These are phyloP conservation scores for Mormyrops attenuatus DNA, from an alignment of 2,797 vertebrate species.

Conservation along the genomic window DNA sequence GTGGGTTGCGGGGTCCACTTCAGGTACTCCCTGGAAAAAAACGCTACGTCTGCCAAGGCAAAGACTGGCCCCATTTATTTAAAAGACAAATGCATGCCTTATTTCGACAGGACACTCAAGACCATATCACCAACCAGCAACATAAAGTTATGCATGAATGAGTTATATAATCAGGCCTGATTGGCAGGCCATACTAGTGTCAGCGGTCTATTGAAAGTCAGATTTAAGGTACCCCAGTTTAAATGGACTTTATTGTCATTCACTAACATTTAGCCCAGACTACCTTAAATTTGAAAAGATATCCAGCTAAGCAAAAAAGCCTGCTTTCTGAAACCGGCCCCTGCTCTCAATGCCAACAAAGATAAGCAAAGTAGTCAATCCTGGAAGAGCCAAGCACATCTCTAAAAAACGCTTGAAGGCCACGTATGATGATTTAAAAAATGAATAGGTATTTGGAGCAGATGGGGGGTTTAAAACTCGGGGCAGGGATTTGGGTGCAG, in stretches of 20 bases:
- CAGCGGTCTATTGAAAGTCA: not conserved
- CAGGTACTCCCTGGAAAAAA: constrained; percentile 77
- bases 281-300: not conserved
- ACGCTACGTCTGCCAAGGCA: not conserved
- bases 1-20: constrained; percentile 85
- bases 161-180: not conserved
- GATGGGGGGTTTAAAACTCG: not conserved
- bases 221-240: not conserved
- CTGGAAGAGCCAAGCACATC: not conserved
- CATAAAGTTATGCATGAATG: not conserved
- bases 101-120: not conserved
- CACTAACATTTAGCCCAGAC: not conserved
- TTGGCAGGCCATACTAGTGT: not conserved
- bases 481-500: not conserved
- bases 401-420: not conserved
- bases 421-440: not conserved
- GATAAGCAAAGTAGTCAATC: not conserved
- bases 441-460: not conserved
- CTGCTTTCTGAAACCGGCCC: not conserved
- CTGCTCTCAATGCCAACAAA: not conserved
- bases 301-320: not conserved
- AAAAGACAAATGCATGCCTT: not conserved
- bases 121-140: not conserved
- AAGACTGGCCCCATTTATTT: not conserved
- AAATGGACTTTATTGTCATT: not conserved